Percentiles rank a stretch among this genome's conserved stretches.
These are phyloP conservation scores for Colletes collaris DNA, from an alignment of 2,888 invertebrate species.

Conservation along the genomic window DNA sequence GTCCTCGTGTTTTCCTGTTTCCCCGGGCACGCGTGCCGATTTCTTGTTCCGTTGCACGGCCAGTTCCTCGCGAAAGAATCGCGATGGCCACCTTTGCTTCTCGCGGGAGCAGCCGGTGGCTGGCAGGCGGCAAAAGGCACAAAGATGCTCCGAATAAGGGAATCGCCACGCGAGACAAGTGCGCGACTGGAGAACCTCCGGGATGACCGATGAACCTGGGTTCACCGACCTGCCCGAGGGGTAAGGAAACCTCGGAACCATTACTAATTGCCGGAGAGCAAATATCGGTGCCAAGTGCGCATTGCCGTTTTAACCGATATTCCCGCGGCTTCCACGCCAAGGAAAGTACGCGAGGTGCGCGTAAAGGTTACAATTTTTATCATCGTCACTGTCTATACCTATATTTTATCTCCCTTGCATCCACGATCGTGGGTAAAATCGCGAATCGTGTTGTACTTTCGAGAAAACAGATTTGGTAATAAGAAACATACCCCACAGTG, in stretches of 20 bases:
- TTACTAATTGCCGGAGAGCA: conserved; percentile 42
- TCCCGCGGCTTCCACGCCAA: background rate
- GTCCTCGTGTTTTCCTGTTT: conserved; percentile 11
- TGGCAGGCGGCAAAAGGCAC: conserved; percentile 44
- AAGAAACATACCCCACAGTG: too few relatives aligned
- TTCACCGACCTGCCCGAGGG: conserved; percentile 68
- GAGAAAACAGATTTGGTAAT: too few relatives aligned
- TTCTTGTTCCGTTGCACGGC: conserved; percentile 20
- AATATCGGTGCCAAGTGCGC: conserved; percentile 13
- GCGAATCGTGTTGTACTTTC: too few relatives aligned
- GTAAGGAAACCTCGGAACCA: conserved; percentile 35
- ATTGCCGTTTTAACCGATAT: background rate
- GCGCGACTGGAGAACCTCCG: conserved; percentile 72
- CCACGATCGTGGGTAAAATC: too few relatives aligned
- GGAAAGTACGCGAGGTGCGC: background rate
- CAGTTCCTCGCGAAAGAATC: conserved; percentile 23
- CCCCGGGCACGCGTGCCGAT: conserved; percentile 11
- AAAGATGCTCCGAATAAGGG: conserved; percentile 78
- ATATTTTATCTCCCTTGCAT: too few relatives aligned
- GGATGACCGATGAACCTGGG: conserved; percentile 79
- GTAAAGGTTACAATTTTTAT: too few relatives aligned
- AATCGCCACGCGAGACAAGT: conserved; percentile 79
- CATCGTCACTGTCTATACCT: too few relatives aligned
- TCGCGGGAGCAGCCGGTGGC: conserved; percentile 40
- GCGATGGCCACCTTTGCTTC: conserved; percentile 48